Evolutionary conservation across 2,888 invertebrate species (phyloP), one percentile per base, ranked within the genome.

Genomic region (Limnephilus lunatus): DNA sequence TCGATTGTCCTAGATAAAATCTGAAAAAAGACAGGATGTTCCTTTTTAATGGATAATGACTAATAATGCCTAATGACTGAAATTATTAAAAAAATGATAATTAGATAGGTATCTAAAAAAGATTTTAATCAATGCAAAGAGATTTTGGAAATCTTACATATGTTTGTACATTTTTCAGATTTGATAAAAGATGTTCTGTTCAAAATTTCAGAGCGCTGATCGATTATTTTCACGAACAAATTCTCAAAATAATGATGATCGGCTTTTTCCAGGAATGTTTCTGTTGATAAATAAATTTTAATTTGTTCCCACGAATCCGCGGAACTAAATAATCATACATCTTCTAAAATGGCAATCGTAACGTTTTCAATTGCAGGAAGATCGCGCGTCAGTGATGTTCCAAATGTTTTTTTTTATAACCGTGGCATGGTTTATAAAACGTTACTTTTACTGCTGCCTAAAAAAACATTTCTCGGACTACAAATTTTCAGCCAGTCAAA

Each of bases 371-470:
- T 68, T 68, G 7, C 68, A 25, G n/a, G 25, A 68, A 68, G 68
- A n/a, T n/a, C 39, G 5, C 39, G 39, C 68, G 68, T 19, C 68
- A 2, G 25, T 68, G 25, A 68, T 7, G 68, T 25, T n/a, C n/a
- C n/a, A 25, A n/a, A 68, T 68, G 1, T 9, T 68, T 25, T 68
- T 68, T 68, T 68, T 68, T 25, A 68, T 68, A 68, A 68, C 83
- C 19, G 35, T 25, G 83, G 35, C 19, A 35, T 83, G 35, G 85
- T 48, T 44, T 86, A 86, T 86, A 48, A n/a, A 86, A 39, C 44
- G 11, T 44, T 32, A 44, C 39, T 44, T 85, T 86, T 86, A 86
- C 86, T n/a, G 86, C n/a, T n/a, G 30, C 86, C 44, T 85, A 35
- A 86, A 86, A 86, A 35, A 44, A 25, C 44, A 44, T 85, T 85